These are phyloP conservation scores for Peromyscus californicus DNA, from an alignment of 2,113 vertebrate genomes.

Conservation along the genomic window DNA sequence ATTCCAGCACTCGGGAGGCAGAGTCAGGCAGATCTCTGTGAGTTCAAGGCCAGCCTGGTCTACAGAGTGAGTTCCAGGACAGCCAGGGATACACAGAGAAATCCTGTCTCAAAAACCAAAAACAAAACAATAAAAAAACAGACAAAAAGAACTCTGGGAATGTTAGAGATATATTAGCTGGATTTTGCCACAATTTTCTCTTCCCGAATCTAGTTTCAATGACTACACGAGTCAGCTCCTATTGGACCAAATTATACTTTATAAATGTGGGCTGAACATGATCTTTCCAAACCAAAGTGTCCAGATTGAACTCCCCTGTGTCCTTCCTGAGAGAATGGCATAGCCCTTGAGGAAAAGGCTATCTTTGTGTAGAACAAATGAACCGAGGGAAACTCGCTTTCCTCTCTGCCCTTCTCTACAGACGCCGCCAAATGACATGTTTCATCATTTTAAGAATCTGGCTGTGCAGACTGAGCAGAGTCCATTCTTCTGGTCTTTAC, in stretches of 20 bases:
- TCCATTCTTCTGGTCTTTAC: constrained; percentile 45
- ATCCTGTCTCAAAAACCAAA: not conserved
- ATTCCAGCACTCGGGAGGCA: not conserved
- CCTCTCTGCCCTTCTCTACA: constrained; percentile 77
- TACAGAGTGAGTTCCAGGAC: too few species aligned
- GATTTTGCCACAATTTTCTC: constrained; percentile 83
- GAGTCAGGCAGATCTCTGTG: not conserved
- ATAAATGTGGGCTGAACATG: constrained; percentile 86
- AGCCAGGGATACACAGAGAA: not conserved
- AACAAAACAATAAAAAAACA: not conserved
- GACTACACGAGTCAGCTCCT: constrained; percentile 82
- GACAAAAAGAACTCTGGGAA: not conserved
- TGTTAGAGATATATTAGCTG: constrained; percentile 76
- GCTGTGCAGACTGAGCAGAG: constrained; percentile 65
- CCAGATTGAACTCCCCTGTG: constrained; percentile 84
- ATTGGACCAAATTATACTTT: constrained; percentile 85
- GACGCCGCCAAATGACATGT: constrained; percentile 82
- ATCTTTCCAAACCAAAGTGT: constrained; percentile 81
- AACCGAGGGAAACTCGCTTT: constrained; percentile 86
- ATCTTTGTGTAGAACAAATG: constrained; percentile 87
- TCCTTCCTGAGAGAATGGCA: constrained; percentile 80
- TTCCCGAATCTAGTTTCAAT: constrained; percentile 84
- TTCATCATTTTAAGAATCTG: constrained; percentile 75
- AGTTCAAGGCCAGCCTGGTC: not conserved
- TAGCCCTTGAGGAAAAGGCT: constrained; percentile 82